Conservation (phyloP, 2,888 invertebrate genomes). For the Macropis europaea region DNA sequence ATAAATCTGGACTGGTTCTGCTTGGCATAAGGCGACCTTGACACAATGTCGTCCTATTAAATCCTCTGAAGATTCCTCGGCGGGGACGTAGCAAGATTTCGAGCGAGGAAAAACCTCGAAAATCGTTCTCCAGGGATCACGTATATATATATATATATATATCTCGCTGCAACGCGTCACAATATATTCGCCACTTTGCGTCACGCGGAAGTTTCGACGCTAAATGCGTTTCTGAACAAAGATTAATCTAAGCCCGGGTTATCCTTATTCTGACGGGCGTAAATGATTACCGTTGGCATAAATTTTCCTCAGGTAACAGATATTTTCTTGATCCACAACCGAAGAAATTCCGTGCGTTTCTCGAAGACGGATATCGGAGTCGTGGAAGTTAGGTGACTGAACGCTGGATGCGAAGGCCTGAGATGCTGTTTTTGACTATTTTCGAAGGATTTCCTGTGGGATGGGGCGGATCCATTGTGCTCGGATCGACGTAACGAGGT, state of each 20-base stretch:
- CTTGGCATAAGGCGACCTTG: conserved; percentile 59
- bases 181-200: no score
- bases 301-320: no score
- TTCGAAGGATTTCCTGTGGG: not conserved
- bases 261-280: no score
- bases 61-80: not conserved
- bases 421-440: not conserved
- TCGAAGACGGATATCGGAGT: no score
- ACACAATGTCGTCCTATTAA: conserved; percentile 48
- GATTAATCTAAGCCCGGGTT: no score
- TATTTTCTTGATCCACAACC: no score
- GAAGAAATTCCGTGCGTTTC: no score
- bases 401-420: not conserved
- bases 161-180: no score
- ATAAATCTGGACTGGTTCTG: conserved; percentile 49
- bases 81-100: not conserved
- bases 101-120: not conserved
- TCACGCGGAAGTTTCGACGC: not conserved
- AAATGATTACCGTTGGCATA: no score
- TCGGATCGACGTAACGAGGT: not conserved
- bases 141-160: no score
- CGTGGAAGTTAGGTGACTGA: no score
- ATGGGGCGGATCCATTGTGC: conserved; percentile 2
- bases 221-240: no score
- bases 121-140: not conserved